phyloP scores from a whole-genome alignment of 2,113 vertebrate genomes.

The Numida meleagris region DNA sequence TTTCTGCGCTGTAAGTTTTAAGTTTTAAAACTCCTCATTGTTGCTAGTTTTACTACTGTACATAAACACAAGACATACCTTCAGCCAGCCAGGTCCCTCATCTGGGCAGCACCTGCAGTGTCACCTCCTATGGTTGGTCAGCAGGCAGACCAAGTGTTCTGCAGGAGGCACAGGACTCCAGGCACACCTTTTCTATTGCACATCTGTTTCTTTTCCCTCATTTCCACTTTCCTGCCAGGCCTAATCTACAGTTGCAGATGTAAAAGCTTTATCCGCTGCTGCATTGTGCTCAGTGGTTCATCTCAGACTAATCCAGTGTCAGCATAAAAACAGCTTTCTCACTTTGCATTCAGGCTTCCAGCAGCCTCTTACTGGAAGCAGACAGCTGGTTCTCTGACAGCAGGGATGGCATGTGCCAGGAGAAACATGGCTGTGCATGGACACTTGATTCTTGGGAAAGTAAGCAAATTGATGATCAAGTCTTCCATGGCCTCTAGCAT shows the following conservation, averaged over 20 bases:
- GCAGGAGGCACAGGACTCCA: background rate
- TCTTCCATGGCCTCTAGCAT: background rate
- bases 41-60: background rate
- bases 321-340: conserved; percentile 38
- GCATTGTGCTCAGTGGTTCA: background rate
- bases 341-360: background rate
- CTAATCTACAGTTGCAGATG: background rate
- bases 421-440: background rate
- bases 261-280: background rate
- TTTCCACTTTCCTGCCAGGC: background rate
- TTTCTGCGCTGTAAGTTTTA: background rate
- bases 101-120: background rate
- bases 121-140: background rate
- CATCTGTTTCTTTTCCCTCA: background rate
- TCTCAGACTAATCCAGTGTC: background rate
- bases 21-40: background rate
- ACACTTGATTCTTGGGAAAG: background rate
- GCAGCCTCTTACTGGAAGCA: background rate
- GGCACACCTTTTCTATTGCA: background rate
- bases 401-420: background rate
- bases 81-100: background rate
- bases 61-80: background rate
- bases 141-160: background rate
- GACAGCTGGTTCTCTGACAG: background rate
- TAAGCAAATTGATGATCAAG: background rate